These are phyloP conservation scores for Sympetrum striolatum DNA, from an alignment of 2,888 invertebrate genomes.

Conservation along the genomic window DNA sequence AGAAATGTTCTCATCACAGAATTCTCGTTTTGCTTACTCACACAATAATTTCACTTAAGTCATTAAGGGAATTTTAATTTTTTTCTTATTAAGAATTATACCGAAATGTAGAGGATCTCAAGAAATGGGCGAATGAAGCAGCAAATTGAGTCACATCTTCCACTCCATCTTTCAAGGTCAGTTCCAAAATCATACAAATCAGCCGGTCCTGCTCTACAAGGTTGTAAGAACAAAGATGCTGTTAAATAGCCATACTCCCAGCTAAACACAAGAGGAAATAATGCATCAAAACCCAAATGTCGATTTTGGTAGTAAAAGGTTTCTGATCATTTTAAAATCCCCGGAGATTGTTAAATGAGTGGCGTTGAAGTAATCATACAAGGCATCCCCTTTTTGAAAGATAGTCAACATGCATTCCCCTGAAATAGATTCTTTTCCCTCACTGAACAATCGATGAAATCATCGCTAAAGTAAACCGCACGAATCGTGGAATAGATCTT, in stretches of 20 bases:
- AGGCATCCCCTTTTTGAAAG: neutral
- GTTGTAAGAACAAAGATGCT: too few species aligned
- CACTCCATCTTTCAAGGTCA: neutral
- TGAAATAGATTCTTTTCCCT: too few species aligned
- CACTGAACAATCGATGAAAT: too few species aligned
- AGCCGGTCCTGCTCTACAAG: too few species aligned
- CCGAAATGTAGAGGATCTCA: neutral
- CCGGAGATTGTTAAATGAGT: too few species aligned
- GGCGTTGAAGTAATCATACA: too few species aligned
- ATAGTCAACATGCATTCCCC: neutral
- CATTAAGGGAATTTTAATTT: neutral
- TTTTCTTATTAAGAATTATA: neutral
- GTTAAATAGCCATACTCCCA: too few species aligned
- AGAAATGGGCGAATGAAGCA: neutral
- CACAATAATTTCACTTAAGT: neutral
- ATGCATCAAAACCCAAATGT: too few species aligned
- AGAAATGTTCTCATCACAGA: constrained; percentile 32
- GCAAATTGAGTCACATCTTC: neutral
- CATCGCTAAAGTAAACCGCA: too few species aligned
- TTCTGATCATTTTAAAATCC: too few species aligned
- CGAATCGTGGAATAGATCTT: neutral
- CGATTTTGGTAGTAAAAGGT: too few species aligned
- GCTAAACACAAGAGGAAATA: too few species aligned
- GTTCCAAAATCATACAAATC: neutral
- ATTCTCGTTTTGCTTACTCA: neutral